Evolutionary conservation across 2,113 vertebrate genomes (phyloP).

Genomic region (Regulus satrapa): DNA sequence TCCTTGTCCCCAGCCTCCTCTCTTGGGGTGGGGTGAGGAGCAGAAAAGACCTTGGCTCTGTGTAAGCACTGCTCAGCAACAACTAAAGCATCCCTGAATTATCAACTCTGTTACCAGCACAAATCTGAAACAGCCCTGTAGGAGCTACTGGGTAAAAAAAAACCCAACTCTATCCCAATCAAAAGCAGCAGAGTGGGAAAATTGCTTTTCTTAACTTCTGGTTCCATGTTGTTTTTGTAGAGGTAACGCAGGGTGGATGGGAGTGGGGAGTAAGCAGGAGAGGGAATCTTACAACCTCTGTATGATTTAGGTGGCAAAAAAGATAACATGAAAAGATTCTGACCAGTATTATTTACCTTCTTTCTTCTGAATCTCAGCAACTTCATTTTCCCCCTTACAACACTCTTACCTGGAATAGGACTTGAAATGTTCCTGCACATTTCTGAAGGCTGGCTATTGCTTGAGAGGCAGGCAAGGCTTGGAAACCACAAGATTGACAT

Average conservation of each 20-base stretch:
- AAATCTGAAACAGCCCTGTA: not conserved
- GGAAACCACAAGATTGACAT: not conserved
- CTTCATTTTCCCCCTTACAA: not conserved
- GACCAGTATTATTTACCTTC: not conserved
- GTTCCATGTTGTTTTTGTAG: not conserved
- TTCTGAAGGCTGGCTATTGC: not conserved
- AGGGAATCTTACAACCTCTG: not conserved
- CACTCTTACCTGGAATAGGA: not conserved
- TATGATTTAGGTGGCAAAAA: not conserved
- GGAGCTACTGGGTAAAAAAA: not conserved
- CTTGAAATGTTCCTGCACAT: not conserved
- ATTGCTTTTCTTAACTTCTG: not conserved
- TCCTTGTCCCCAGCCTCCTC: not conserved
- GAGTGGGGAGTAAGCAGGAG: not conserved
- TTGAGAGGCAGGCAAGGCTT: not conserved
- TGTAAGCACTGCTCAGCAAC: not conserved
- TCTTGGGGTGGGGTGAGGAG: not conserved
- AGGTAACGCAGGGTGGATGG: not conserved
- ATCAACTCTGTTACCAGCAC: not conserved
- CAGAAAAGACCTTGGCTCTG: not conserved
- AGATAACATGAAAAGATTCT: not conserved
- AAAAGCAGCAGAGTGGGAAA: not conserved
- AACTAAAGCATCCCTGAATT: not conserved
- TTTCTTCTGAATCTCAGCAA: not conserved
- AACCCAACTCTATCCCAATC: not conserved